These are phyloP conservation scores for Tapera naevia DNA, from an alignment of 2,797 vertebrate species.

Conservation along the genomic window DNA sequence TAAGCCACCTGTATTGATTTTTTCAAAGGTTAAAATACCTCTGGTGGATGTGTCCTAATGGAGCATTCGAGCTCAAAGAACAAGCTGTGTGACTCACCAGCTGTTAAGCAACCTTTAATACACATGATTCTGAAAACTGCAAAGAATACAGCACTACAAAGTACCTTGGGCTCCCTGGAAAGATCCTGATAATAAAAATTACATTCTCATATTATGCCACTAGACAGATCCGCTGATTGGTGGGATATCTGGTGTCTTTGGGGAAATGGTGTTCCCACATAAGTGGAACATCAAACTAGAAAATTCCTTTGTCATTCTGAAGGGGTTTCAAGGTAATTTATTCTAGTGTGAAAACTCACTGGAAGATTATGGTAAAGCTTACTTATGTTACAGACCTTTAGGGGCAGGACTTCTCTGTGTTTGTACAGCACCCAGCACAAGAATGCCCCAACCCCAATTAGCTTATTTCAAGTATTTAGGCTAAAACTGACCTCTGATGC, in stretches of 20 bases:
- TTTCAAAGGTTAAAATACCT: slow-evolving; percentile 67
- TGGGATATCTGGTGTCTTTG: slow-evolving; percentile 5
- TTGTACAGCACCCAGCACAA: background rate
- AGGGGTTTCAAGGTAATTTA: background rate
- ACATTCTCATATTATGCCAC: slow-evolving; percentile 42
- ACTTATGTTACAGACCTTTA: background rate
- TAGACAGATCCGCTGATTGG: background rate
- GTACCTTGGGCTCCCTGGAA: slow-evolving; percentile 44
- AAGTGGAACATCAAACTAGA: slow-evolving; percentile 3
- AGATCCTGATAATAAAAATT: slow-evolving; percentile 53
- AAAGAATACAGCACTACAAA: slow-evolving; percentile 56
- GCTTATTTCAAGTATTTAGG: background rate
- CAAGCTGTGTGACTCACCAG: slow-evolving; percentile 58
- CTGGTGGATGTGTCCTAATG: slow-evolving; percentile 53
- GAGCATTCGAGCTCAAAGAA: slow-evolving; percentile 55
- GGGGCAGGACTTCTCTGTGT: background rate
- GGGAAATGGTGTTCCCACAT: slow-evolving; percentile 32
- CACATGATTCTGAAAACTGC: slow-evolving; percentile 40
- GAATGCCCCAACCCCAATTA: background rate
- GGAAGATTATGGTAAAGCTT: background rate
- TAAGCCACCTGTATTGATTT: slow-evolving; percentile 44
- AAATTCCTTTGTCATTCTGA: slow-evolving; percentile 18
- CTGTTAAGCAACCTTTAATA: slow-evolving; percentile 64
- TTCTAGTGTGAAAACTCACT: background rate
- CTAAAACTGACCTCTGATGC: background rate